Base-by-base conservation (phyloP, 1,140 invertebrate species). In the Macrotrachela quadricornifera region DNA sequence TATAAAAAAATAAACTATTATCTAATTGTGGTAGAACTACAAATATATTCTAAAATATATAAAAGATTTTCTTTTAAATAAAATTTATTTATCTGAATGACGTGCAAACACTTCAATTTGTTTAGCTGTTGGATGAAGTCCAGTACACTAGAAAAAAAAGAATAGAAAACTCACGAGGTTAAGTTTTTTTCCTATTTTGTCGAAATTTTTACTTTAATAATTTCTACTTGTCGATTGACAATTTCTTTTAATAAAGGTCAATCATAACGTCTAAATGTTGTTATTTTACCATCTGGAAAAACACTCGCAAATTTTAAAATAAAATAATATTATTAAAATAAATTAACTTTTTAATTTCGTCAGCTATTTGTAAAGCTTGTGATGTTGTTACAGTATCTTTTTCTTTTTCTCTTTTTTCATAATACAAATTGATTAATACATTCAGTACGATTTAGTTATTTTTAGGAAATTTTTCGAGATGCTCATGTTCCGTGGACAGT, bases 51-150 rank as follows among this genome's bases (percentile, higher is more conserved):
- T 87, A 66, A n/a, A 75, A 65, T 40, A 57, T 47, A 58, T 53
- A 59, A 53, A 37, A 43, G 3, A 10, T n/a, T 16, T 36, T n/a
- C n/a, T n/a, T n/a, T n/a, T n/a, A n/a, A 6, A 54, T n/a, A 10
- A 1, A 30, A 8, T 50, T 40, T 87, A 80, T 62, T 90, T 81
- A 39, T 90, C 91, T 57, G 97, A 74, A 73, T 95, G 85, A 67
- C 90, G 95, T 13, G 88, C 85, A 69, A 96, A 99, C 15, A 92
- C 66, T 72, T 97, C 92, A 64, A 99, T 92, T 75, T 96, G 91
- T 62, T 97, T 91, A 6, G 86, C 82, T 0, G 92, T 96, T 17
- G 92, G 92, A 71, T 94, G 84, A 38, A 97, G 71, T 2, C 92
- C 92, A 40, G 86, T 91, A 70, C 67, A 59, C 62, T 69, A 57